Base-by-base conservation (phyloP, 2,113 vertebrate genomes). In the Cavia porcellus region DNA sequence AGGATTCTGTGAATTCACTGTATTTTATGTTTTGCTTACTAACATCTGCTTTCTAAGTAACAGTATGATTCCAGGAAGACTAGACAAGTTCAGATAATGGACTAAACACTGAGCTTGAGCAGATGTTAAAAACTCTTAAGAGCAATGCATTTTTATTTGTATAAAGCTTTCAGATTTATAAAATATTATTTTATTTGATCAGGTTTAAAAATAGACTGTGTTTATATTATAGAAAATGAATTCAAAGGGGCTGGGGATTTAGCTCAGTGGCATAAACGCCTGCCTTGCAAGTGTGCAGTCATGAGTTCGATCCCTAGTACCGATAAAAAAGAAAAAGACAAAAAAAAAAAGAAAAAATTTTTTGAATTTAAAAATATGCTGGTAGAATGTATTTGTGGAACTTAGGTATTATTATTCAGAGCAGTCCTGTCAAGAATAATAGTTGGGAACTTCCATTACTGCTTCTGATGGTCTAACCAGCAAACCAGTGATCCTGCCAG, bases 11-110 rank as follows among this genome's bases (percentile, higher is more conserved):
- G 75, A 72, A 77, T 70, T 86, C 12, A 5, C 72, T 90, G 3
- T 50, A 57, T 93, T 97, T 87, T 92, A 45, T 87, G 32, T 72
- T 95, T 94, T 85, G 24, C 47, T 96, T 11, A 72, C 59, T 86
- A 20, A 35, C 47, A 45, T 88, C 45, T 90, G 24, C 42, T 84
- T 96, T 92, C 42, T 96, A 38, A 38, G 12, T 95, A 80, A 86
- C 59, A 80, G 85, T 66, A 92, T 25, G 22, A 77, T 84, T 94
- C 38, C 38, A 84, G 80, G 80, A 28, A 95, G 25, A 8, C 64
- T 64, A 52, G 64, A 11, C 82, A 62, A 84, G n/a, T 84, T 89
- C 50, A 91, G 22, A 4, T 88, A 55, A 88, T 42, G 30, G 45
- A 68, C 64, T 85, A 87, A 86, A 80, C 70, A 66, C 50, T 92